Evolutionary conservation across 2,888 invertebrate genomes (phyloP).

Genomic region (Lissocephala sabroskyi): DNA sequence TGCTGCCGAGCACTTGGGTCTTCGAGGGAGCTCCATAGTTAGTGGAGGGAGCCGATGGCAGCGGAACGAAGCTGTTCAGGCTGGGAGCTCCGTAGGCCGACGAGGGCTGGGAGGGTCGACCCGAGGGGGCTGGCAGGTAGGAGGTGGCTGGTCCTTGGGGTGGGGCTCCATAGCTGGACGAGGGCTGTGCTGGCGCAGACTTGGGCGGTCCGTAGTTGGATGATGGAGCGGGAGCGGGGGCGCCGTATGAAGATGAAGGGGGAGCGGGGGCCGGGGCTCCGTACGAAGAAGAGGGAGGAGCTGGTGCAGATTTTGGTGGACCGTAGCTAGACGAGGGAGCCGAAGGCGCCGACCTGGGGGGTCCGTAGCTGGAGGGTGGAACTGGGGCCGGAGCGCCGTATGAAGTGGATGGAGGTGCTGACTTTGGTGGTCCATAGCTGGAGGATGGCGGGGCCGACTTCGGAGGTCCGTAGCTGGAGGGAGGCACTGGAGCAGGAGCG

Average conservation of each 20-base stretch:
- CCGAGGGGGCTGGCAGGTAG: conserved; percentile 42
- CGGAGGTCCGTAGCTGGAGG: conserved; percentile 73
- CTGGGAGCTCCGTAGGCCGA: conserved; percentile 44
- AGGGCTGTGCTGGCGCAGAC: conserved; percentile 66
- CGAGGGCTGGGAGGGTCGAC: conserved; percentile 28
- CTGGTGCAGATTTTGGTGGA: conserved; percentile 56
- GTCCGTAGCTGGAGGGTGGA: conserved; percentile 74
- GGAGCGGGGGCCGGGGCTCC: no score
- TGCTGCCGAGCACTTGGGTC: conserved; percentile 40
- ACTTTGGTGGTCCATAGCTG: conserved; percentile 41
- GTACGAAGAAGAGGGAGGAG: conserved; percentile 73
- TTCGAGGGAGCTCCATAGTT: conserved; percentile 75
- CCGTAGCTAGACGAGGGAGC: conserved; percentile 31
- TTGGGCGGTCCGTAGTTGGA: conserved; percentile 73
- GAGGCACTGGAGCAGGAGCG: conserved; percentile 49
- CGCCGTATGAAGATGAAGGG: conserved; percentile 74
- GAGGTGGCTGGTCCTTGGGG: conserved; percentile 30
- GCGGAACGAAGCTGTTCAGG: conserved; percentile 67
- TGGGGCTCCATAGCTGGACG: conserved; percentile 73
- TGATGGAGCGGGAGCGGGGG: conserved; percentile 68
- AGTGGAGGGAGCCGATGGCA: conserved; percentile 69
- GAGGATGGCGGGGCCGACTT: conserved; percentile 45
- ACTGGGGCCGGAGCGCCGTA: no score
- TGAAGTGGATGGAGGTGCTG: conserved; percentile 71
- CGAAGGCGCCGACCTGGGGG: conserved; percentile 68